Percentiles rank a stretch among this genome's conserved stretches.
Conservation (phyloP, 2,888 invertebrate genomes). For the Ectobius pallidus region DNA sequence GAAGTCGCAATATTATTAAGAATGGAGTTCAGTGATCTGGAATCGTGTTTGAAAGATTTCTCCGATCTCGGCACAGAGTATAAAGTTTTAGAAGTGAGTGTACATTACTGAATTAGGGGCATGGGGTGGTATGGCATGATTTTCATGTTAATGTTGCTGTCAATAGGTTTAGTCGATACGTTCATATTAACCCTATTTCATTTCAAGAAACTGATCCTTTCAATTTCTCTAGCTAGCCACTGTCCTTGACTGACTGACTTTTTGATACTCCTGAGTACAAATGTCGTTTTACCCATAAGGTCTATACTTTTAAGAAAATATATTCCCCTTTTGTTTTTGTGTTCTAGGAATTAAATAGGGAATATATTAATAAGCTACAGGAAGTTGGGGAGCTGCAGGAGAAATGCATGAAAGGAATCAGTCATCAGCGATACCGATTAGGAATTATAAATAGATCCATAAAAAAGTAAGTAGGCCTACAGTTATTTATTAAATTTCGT, state of each 20-base stretch:
- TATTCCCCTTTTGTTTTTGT: slow-evolving; percentile 35
- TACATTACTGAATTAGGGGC: background rate
- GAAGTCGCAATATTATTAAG: background rate
- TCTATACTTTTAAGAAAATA: slow-evolving; percentile 17
- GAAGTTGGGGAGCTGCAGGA: slow-evolving; percentile 83
- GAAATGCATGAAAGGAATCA: slow-evolving; percentile 85
- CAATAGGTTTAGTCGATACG: too few relatives aligned
- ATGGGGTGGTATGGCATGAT: slow-evolving; percentile 2
- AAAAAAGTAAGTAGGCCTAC: slow-evolving; percentile 70
- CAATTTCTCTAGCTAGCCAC: too few relatives aligned
- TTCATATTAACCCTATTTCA: too few relatives aligned
- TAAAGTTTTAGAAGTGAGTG: slow-evolving; percentile 78
- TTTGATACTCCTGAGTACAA: background rate
- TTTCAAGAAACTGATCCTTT: too few relatives aligned
- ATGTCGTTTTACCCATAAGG: slow-evolving; percentile 7
- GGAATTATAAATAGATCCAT: slow-evolving; percentile 78
- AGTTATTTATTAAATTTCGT: too few relatives aligned
- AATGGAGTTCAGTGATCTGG: slow-evolving; percentile 67
- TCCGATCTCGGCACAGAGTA: slow-evolving; percentile 79
- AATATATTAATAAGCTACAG: slow-evolving; percentile 84
- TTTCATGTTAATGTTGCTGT: background rate
- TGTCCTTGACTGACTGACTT: too few relatives aligned
- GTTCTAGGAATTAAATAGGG: slow-evolving; percentile 74
- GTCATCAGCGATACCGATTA: slow-evolving; percentile 91
- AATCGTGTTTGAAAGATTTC: slow-evolving; percentile 73